Conservation (phyloP, 2,888 invertebrate genomes). For the Opisthograptis luteolata region DNA sequence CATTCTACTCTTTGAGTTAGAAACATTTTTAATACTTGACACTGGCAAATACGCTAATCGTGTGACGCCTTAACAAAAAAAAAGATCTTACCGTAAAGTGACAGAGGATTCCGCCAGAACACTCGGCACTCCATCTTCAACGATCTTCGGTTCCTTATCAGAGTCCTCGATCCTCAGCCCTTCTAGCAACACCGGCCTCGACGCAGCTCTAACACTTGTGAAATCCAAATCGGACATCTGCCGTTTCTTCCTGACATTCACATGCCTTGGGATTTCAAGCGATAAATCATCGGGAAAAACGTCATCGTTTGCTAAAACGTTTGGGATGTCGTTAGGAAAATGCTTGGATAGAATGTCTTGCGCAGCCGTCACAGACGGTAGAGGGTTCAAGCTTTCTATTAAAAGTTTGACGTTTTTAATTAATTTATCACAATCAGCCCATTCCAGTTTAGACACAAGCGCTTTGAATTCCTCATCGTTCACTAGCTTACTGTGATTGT, state of each 20-base stretch:
- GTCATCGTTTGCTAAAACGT: too few relatives aligned
- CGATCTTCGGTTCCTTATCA: slow-evolving; percentile 81
- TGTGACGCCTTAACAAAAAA: neutral
- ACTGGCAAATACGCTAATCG: too few relatives aligned
- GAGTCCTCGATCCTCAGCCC: slow-evolving; percentile 85
- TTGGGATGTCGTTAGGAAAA: neutral
- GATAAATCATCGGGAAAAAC: neutral
- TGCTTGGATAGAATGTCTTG: neutral
- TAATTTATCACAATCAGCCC: slow-evolving; percentile 8
- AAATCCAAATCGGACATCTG: slow-evolving; percentile 42
- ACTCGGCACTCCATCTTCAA: slow-evolving; percentile 86
- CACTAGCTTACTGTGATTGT: too few relatives aligned
- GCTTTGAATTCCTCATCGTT: neutral
- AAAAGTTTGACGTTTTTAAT: neutral
- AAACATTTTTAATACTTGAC: too few relatives aligned
- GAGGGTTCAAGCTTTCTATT: neutral
- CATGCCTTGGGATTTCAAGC: neutral
- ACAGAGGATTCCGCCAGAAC: slow-evolving; percentile 86
- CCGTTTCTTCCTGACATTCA: slow-evolving; percentile 25
- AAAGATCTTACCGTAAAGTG: slow-evolving; percentile 71
- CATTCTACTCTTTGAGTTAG: too few relatives aligned
- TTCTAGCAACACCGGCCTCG: slow-evolving; percentile 60
- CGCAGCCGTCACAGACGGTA: neutral
- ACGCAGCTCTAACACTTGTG: slow-evolving; percentile 44
- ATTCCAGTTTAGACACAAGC: slow-evolving; percentile 5